These are phyloP conservation scores for Apaloderma vittatum DNA, from an alignment of 2,113 vertebrate genomes.

Conservation along the genomic window DNA sequence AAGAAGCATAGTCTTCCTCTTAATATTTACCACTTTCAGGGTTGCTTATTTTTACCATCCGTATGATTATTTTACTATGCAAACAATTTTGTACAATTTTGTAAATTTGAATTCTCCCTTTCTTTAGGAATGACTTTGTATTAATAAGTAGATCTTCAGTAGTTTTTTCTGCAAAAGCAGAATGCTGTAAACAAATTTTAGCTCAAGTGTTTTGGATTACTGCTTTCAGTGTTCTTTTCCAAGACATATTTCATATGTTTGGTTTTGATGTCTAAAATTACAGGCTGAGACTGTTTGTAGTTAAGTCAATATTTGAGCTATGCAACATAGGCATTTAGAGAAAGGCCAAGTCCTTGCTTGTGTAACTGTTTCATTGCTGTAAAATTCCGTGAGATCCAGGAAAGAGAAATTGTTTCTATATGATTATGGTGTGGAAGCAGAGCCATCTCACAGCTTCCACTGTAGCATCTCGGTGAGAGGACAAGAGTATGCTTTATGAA, in stretches of 20 bases:
- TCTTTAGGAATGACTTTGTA: neutral
- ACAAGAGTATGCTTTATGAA: neutral
- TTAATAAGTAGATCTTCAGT: neutral
- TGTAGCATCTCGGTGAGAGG: neutral
- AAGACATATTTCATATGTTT: slow-evolving; percentile 31
- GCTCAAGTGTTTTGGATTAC: neutral
- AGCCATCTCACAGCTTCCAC: neutral
- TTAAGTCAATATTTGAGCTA: slow-evolving; percentile 72
- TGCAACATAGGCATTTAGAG: neutral
- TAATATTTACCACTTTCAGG: neutral
- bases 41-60: neutral
- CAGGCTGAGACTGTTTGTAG: slow-evolving; percentile 16
- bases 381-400: neutral
- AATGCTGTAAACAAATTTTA: neutral
- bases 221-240: neutral
- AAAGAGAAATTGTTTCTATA: neutral
- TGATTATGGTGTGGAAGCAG: neutral
- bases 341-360: neutral
- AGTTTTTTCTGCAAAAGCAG: neutral
- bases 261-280: slow-evolving; percentile 50
- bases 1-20: neutral
- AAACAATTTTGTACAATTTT: neutral
- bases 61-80: slow-evolving; percentile 17
- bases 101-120: neutral
- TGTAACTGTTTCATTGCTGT: slow-evolving; percentile 48